phyloP scores from a whole-genome alignment of 2,888 invertebrate genomes.

The Acrobeloides nanus region DNA sequence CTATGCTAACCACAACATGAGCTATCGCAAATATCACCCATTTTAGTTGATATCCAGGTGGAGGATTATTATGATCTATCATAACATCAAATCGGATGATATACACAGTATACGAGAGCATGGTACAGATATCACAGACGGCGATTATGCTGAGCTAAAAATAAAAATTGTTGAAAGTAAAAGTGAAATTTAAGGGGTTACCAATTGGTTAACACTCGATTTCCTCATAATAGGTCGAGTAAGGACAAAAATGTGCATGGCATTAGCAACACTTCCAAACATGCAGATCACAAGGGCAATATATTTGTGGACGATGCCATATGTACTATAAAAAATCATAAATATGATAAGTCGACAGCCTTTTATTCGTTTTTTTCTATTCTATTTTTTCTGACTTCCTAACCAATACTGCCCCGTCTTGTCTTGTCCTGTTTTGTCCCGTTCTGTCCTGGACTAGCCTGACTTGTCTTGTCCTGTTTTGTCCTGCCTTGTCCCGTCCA shows the following conservation, averaged over 20 bases:
- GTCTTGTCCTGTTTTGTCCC: too few relatives aligned
- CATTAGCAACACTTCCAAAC: constrained; percentile 30
- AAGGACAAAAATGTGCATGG: constrained; percentile 31
- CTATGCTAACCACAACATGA: constrained; percentile 35
- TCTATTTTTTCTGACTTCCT: too few relatives aligned
- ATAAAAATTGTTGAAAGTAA: neutral
- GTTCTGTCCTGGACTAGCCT: too few relatives aligned
- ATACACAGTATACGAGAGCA: constrained; percentile 48
- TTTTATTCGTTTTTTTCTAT: too few relatives aligned
- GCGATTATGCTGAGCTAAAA: constrained; percentile 34
- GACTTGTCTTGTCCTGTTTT: too few relatives aligned
- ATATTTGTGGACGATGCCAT: constrained; percentile 27
- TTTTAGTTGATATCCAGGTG: constrained; percentile 25
- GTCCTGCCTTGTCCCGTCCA: too few relatives aligned
- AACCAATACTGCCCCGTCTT: too few relatives aligned
- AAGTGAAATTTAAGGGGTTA: constrained; percentile 10
- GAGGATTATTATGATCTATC: constrained; percentile 24
- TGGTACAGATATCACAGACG: constrained; percentile 47
- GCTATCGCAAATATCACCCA: constrained; percentile 24
- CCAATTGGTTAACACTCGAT: constrained; percentile 34
- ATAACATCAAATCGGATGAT: constrained; percentile 34
- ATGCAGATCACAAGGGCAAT: constrained; percentile 25
- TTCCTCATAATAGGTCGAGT: constrained; percentile 33
- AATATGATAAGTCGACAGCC: too few relatives aligned
- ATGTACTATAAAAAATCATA: constrained; percentile 21